A percentile compares a stretch with the other conserved stretches of the same genome.
Conservation (phyloP, 2,888 invertebrate species). For the Rhopalosiphum nymphaeae region DNA sequence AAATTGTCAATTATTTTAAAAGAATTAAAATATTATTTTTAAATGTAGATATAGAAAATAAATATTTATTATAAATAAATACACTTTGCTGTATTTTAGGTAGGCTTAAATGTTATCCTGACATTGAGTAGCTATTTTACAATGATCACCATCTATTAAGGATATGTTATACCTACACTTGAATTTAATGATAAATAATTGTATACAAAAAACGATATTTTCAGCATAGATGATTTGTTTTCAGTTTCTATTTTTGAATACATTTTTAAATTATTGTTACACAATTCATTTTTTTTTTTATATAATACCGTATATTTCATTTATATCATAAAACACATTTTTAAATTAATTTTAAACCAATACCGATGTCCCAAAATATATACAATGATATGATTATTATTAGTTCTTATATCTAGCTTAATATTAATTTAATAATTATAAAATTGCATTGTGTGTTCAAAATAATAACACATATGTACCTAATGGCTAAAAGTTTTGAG, state of each 20-base stretch:
- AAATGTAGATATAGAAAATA: too few relatives aligned
- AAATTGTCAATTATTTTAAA: too few relatives aligned
- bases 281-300: background rate
- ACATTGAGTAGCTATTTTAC: background rate
- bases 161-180: background rate
- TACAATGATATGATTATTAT: background rate
- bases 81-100: background rate
- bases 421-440: background rate
- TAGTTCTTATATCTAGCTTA: background rate
- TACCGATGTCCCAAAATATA: background rate
- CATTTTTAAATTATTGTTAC: background rate
- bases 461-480: background rate
- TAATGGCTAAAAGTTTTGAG: background rate
- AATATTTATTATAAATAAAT: background rate
- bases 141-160: background rate
- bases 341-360: background rate
- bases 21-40: too few relatives aligned
- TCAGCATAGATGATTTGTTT: background rate
- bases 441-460: background rate
- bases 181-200: background rate
- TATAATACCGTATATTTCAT: background rate
- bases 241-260: background rate
- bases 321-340: background rate
- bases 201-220: background rate
- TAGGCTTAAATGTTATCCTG: background rate